A percentile compares a stretch with the other conserved stretches of the same genome.
Evolutionary conservation across 2,888 invertebrate species (phyloP).

Genomic region (Ormyrus rosae): DNA sequence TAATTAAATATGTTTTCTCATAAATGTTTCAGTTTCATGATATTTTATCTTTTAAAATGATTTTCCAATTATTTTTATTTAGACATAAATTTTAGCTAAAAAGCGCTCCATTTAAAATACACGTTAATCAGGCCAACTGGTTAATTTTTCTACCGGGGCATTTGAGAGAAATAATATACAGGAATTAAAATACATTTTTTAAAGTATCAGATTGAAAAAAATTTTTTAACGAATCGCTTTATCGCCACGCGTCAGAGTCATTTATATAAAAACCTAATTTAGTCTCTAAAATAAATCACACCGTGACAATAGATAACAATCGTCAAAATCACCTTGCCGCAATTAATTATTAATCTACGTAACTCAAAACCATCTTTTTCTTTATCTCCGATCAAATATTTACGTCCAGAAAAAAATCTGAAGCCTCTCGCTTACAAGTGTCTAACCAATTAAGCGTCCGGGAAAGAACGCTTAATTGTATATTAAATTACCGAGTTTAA

Average conservation of each 20-base stretch:
- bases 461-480: too few relatives aligned
- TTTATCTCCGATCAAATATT: conserved; percentile 37
- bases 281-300: conserved; percentile 39
- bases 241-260: neutral
- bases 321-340: conserved; percentile 41
- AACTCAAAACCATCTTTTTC: conserved; percentile 8
- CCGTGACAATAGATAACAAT: conserved; percentile 35
- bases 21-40: too few relatives aligned
- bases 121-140: too few relatives aligned
- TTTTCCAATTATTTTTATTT: too few relatives aligned
- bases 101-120: too few relatives aligned
- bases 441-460: conserved; percentile 3
- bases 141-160: too few relatives aligned
- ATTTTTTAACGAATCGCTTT: neutral
- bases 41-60: too few relatives aligned
- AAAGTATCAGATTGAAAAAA: neutral
- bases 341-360: conserved; percentile 32
- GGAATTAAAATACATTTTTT: neutral
- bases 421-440: neutral
- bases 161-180: neutral
- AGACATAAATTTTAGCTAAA: too few relatives aligned
- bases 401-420: conserved; percentile 15
- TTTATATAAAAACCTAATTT: conserved; percentile 27
- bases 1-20: too few relatives aligned
- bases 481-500: neutral